Base-by-base conservation (phyloP, 2,888 invertebrate species). In the Hybos culiciformis region DNA sequence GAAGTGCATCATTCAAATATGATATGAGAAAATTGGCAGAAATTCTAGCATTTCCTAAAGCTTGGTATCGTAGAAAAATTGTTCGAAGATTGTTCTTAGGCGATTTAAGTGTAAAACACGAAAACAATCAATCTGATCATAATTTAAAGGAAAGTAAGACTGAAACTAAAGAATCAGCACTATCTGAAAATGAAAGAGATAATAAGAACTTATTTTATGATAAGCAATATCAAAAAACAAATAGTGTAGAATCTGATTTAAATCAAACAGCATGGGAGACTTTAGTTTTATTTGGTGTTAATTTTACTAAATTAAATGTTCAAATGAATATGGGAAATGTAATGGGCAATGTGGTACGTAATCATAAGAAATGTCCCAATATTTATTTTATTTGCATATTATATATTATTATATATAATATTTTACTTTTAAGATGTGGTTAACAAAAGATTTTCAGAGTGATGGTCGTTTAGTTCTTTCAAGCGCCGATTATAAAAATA, bases 261-360 rank as follows among this genome's bases (percentile, higher is more conserved):
- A 71, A 72, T 21, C 70, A 75, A 0, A 78, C 85, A 4, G 82
- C 90, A 33, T 96, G 96, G 96, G 93, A 96, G 69, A 94, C 96
- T 4, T 70, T 94, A 40, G 96, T 97, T 4, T 70, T 97, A 44
- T 93, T 96, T 69, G 91, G 92, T 0, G 84, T 97, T 33, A 94
- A 96, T 70, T 91, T 97, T 63, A 91, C 93, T 37, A 82, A 87
- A 55, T 74, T 98, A 41, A 94, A 96, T 64, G 90, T 98, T 9
- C 90, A 92, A 60, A 96, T 97, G 84, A 97, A 97, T 66, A 98
- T 98, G 93, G 94, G 96, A 33, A 97, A 97, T 60, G 94, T 97
- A 1, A 97, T 98, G 93, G 97, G 98, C 12, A 94, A 94, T 61
- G 94, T 96, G 78, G 78, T 85, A 65, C 70, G 73, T 69, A 45